Evolutionary conservation across 2,113 vertebrate species (phyloP).

Genomic region (Eidolon helvum): DNA sequence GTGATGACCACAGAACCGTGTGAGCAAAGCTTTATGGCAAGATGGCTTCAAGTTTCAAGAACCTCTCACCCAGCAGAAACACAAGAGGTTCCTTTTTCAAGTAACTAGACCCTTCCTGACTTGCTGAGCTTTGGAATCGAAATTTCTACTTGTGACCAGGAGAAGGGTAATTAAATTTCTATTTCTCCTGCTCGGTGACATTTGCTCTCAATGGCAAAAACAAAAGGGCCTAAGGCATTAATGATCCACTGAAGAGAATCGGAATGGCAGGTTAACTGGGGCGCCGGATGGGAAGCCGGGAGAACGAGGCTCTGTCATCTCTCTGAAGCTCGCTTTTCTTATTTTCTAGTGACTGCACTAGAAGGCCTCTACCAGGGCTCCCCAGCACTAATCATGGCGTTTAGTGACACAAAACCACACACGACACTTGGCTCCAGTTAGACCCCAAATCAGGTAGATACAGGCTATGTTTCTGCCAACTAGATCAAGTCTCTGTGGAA

Average conservation of each 20-base stretch:
- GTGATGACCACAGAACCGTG: neutral
- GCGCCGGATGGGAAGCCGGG: fast-evolving
- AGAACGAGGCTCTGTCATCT: neutral
- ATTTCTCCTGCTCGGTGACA: neutral
- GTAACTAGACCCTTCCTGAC: neutral
- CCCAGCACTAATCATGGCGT: neutral
- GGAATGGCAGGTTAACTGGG: neutral
- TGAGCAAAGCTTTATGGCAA: neutral
- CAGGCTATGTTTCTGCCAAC: neutral
- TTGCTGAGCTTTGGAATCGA: constrained; percentile 6
- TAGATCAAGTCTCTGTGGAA: neutral
- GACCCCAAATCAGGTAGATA: neutral
- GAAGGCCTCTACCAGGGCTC: neutral
- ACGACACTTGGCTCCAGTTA: neutral
- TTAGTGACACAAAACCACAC: neutral
- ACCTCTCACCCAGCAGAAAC: neutral
- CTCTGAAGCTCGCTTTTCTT: neutral
- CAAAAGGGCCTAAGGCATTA: neutral
- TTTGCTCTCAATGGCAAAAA: neutral
- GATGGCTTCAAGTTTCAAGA: neutral
- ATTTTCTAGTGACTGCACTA: neutral
- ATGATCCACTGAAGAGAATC: neutral
- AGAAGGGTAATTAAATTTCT: neutral
- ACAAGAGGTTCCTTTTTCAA: neutral
- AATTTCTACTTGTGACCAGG: neutral